These are phyloP conservation scores for Falco berigora DNA, from an alignment of 2,797 vertebrate genomes.

Conservation along the genomic window DNA sequence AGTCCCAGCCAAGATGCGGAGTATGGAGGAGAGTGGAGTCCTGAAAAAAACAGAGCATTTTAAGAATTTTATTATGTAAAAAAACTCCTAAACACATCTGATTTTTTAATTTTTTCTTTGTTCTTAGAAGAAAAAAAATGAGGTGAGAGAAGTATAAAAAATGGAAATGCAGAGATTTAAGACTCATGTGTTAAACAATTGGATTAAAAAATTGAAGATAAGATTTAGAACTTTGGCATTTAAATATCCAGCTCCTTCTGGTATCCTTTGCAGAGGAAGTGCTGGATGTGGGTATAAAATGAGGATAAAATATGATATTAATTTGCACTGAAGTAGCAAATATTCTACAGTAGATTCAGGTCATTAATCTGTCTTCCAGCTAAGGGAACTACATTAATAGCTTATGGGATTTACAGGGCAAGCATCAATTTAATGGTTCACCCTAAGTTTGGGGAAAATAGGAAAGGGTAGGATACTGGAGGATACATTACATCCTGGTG, in stretches of 20 bases:
- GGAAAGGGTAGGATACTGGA: background rate
- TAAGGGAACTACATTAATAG: conserved; percentile 46
- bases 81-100: background rate
- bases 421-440: conserved; percentile 52
- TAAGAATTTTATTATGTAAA: background rate
- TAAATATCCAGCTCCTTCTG: conserved; percentile 15
- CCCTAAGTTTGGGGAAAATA: conserved; percentile 41
- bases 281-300: conserved; percentile 4
- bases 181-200: background rate
- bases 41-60: background rate
- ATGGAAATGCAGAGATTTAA: background rate
- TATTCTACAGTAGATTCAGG: conserved; percentile 35
- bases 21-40: background rate
- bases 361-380: conserved; percentile 46
- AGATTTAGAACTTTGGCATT: conserved; percentile 39
- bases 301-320: conserved; percentile 49
- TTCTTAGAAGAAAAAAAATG: background rate
- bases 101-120: background rate
- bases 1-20: background rate
- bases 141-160: background rate
- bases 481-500: background rate
- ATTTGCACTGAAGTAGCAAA: conserved; percentile 55
- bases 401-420: conserved; percentile 51
- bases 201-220: conserved; percentile 20
- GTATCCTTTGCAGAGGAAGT: conserved; percentile 7